Evolutionary conservation across 2,113 vertebrate species (phyloP), one percentile per base, ranked within the genome.

Genomic region (Tachuris rubrigastra): DNA sequence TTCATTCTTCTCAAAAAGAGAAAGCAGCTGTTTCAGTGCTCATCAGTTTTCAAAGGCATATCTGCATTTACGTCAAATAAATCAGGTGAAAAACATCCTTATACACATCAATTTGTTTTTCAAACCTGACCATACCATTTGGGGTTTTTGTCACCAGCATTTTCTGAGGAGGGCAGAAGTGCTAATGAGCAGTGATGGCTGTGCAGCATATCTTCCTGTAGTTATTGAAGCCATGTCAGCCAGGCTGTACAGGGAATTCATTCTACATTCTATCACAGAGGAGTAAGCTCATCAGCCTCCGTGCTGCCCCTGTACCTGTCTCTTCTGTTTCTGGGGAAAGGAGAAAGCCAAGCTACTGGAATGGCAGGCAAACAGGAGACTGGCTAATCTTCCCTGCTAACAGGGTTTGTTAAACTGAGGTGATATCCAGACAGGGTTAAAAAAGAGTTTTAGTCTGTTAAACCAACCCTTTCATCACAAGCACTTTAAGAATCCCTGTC

Each of bases 191-290:
- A 37, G 11, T 4, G 12, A 39, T 2, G 2, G 16, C 56, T 7
- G 1, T 19, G 41, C 16, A 59, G 19, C 3, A 9, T 4, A 3
- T 2, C 18, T 1, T 1, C 3, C 13, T 20, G 8, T 12, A 6
- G 18, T 37, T 46, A 25, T 1, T 1, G 4, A 31, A 65, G 23
- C 12, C 14, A 9, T 19, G 6, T 22, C 39, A 74, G n/a, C n/a
- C 21, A 72, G 16, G 28, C 28, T 20, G 8, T 7, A 13, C 18
- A n/a, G 31, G 5, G 37, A 62, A 58, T 30, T 75, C 12, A 35
- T 33, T 30, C 30, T 13, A 5, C 0, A 1, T 30, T 7, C 30
- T 56, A 2, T 2, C 14, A 10, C 2, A 27, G 27, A 18, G 46
- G 7, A 63, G 5, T 3, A 37, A 16, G 20, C 18, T 35, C 28